These are phyloP conservation scores for Drosophila robusta DNA, from an alignment of 2,888 invertebrate species.

Conservation along the genomic window DNA sequence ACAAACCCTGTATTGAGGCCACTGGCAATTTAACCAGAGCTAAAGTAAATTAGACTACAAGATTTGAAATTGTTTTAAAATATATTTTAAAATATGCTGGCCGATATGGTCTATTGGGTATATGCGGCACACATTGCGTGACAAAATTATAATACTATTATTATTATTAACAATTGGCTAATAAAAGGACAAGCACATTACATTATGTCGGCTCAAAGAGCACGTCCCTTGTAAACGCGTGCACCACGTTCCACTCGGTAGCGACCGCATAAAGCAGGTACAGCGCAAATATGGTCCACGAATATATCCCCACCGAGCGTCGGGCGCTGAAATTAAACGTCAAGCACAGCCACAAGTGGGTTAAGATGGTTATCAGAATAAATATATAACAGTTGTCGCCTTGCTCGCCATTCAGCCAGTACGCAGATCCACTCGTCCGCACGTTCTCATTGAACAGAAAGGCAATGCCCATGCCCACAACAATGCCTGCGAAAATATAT, in stretches of 20 bases:
- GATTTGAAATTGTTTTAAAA: too few relatives aligned
- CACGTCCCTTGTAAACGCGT: constrained; percentile 24
- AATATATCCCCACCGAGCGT: constrained; percentile 51
- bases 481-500: constrained; percentile 33
- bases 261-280: constrained; percentile 38
- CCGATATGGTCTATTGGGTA: too few relatives aligned
- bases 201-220: constrained; percentile 12
- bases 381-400: constrained; percentile 58
- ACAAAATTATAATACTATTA: too few relatives aligned
- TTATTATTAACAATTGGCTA: too few relatives aligned
- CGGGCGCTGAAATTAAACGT: constrained; percentile 52
- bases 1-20: constrained; percentile 3
- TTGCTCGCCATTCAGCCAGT: constrained; percentile 38
- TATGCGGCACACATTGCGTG: too few relatives aligned
- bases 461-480: constrained; percentile 25
- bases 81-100: too few relatives aligned
- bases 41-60: too few relatives aligned
- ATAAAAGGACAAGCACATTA: too few relatives aligned
- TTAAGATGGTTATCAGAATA: constrained; percentile 25
- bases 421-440: background rate
- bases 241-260: constrained; percentile 30
- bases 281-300: constrained; percentile 34
- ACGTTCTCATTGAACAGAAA: constrained; percentile 30
- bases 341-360: constrained; percentile 38
- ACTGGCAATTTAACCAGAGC: background rate